Percentiles rank a stretch among this genome's conserved stretches.
Conservation (phyloP, 1,140 invertebrate genomes). For the Carcinoscorpius rotundicauda region DNA sequence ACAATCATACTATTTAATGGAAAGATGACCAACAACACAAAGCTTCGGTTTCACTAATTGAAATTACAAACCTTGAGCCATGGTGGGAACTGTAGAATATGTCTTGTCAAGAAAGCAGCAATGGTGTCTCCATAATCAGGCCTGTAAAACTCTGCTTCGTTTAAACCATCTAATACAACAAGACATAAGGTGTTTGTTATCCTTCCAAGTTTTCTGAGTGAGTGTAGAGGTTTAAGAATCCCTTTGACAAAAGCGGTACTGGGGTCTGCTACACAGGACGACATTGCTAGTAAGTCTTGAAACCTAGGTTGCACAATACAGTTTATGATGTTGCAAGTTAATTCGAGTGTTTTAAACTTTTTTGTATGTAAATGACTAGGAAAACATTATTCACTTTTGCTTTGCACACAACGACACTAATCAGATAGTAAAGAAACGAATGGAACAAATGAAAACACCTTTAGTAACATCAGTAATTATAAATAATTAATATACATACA, state of each 20-base stretch:
- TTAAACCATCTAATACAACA: slow-evolving; percentile 81
- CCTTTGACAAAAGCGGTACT: slow-evolving; percentile 64
- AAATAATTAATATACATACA: too few relatives aligned
- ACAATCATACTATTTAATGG: too few relatives aligned
- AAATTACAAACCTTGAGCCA: slow-evolving; percentile 58
- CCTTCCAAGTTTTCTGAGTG: slow-evolving; percentile 58
- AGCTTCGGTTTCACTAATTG: too few relatives aligned
- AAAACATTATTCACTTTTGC: too few relatives aligned
- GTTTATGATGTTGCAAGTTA: too few relatives aligned
- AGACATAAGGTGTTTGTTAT: slow-evolving; percentile 47
- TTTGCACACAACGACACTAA: too few relatives aligned
- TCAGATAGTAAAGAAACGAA: too few relatives aligned
- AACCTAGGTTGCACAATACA: too few relatives aligned
- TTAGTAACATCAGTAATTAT: too few relatives aligned
- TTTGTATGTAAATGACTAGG: too few relatives aligned
- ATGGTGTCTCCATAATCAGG: slow-evolving; percentile 87
- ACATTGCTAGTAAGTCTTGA: slow-evolving; percentile 58
- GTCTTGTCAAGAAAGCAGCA: slow-evolving; percentile 72
- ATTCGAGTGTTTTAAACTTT: too few relatives aligned
- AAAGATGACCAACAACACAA: not conserved
- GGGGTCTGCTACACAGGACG: slow-evolving; percentile 82
- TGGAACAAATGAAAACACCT: too few relatives aligned
- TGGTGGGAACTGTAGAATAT: slow-evolving; percentile 66
- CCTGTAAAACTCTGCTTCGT: slow-evolving; percentile 87
- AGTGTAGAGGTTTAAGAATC: slow-evolving; percentile 71